These are phyloP conservation scores for Ferrisia virgata DNA, from an alignment of 2,888 invertebrate species.

Conservation along the genomic window DNA sequence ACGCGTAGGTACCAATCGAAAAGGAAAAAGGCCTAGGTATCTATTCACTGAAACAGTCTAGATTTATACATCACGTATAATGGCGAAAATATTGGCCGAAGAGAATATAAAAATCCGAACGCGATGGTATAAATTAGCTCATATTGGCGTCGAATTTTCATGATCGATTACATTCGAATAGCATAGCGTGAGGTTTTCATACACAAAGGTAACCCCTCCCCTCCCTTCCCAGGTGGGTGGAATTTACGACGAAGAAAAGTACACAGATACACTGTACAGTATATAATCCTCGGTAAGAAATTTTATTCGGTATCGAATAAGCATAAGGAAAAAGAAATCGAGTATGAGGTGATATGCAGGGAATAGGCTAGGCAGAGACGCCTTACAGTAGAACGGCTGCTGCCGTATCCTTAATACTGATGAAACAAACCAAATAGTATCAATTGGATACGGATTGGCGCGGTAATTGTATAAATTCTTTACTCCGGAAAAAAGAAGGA, in stretches of 20 bases:
- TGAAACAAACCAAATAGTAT: constrained; percentile 23
- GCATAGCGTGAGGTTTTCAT: neutral
- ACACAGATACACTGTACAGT: neutral
- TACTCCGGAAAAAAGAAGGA: constrained; percentile 27
- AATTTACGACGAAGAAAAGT: neutral
- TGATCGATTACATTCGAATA: constrained; percentile 23
- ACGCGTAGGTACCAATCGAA: neutral
- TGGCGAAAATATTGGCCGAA: constrained; percentile 8
- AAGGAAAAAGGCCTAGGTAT: neutral
- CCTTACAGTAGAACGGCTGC: neutral
- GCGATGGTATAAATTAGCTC: constrained; percentile 27
- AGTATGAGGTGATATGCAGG: neutral
- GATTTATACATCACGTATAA: neutral
- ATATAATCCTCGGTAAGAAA: neutral
- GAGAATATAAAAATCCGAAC: constrained; percentile 13
- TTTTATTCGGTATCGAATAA: neutral
- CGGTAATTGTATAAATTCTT: constrained; percentile 32
- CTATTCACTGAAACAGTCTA: neutral
- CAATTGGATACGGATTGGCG: constrained; percentile 32
- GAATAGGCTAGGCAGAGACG: neutral
- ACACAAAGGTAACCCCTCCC: neutral
- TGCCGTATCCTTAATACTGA: neutral
- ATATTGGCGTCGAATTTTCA: constrained; percentile 9
- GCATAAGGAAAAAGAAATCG: neutral
- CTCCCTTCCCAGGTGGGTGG: no score